phyloP scores from a whole-genome alignment of 2,888 invertebrate species.

The Flexamia atlantica region DNA sequence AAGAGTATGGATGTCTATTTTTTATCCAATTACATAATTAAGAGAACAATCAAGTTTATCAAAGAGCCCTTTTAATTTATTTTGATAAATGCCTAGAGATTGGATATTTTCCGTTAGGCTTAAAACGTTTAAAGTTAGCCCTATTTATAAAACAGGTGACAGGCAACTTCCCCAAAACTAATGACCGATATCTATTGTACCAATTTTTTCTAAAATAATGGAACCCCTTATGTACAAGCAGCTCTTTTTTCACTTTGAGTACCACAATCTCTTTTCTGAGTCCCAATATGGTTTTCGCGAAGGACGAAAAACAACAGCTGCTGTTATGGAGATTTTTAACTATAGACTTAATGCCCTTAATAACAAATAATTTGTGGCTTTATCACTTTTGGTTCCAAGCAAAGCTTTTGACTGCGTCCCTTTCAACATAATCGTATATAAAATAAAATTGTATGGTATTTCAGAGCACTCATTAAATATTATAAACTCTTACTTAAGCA shows the following conservation, averaged over 20 bases:
- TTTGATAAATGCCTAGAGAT: not conserved
- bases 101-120: conserved; percentile 12
- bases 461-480: not conserved
- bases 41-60: not conserved
- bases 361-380: not conserved
- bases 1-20: not conserved
- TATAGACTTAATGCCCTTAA: not conserved
- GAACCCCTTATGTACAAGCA: conserved; percentile 9
- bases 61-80: not conserved
- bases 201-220: conserved; percentile 16
- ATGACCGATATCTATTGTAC: conserved; percentile 4
- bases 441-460: not conserved
- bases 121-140: not conserved
- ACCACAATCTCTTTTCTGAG: not conserved
- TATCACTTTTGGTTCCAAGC: not conserved
- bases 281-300: conserved; percentile 11
- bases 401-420: conserved; percentile 29
- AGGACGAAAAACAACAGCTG: not conserved
- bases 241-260: not conserved
- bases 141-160: conserved; percentile 7
- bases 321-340: not conserved
- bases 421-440: not conserved
- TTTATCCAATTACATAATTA: not conserved
- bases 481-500: not conserved
- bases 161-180: not conserved